Evolutionary conservation across 2,888 invertebrate genomes (phyloP).

Genomic region (Monoplex corrugatus): DNA sequence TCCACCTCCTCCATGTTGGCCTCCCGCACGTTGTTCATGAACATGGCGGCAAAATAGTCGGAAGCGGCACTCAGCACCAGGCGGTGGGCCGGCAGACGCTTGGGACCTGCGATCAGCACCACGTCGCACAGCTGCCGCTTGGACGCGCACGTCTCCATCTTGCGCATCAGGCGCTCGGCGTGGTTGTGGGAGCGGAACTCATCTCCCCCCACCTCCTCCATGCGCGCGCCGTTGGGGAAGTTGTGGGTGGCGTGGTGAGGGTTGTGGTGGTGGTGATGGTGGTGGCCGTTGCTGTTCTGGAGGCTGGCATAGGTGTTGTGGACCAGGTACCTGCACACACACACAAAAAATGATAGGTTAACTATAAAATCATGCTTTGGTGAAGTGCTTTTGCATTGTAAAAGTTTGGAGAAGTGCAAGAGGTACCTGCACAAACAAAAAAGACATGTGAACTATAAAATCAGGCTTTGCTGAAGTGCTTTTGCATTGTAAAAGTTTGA

Average conservation of each 20-base stretch:
- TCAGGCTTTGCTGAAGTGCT: too few species aligned
- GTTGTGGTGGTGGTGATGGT: conserved; percentile 49
- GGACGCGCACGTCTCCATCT: conserved; percentile 91
- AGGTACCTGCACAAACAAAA: too few species aligned
- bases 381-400: too few species aligned
- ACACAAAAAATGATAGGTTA: too few species aligned
- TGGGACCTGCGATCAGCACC: conserved; percentile 88
- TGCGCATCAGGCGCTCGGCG: conserved; percentile 90
- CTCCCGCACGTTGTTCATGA: conserved; percentile 93
- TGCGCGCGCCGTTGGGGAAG: conserved; percentile 49
- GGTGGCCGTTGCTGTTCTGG: conserved; percentile 58
- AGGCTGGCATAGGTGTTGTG: conserved; percentile 76
- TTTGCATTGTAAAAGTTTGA: too few species aligned
- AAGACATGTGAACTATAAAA: too few species aligned
- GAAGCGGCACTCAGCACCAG: conserved; percentile 94
- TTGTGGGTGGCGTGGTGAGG: neutral
- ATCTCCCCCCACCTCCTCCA: conserved; percentile 75
- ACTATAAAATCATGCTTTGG: too few species aligned
- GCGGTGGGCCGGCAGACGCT: conserved; percentile 90
- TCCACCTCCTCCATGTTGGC: conserved; percentile 91
- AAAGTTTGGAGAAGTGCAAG: too few species aligned
- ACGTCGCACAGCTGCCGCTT: conserved; percentile 94
- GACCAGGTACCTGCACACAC: conserved; percentile 74
- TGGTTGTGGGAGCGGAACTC: conserved; percentile 84
- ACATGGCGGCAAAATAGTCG: conserved; percentile 98